phyloP scores from a whole-genome alignment of 2,888 invertebrate species.

The Lithophane socia region DNA sequence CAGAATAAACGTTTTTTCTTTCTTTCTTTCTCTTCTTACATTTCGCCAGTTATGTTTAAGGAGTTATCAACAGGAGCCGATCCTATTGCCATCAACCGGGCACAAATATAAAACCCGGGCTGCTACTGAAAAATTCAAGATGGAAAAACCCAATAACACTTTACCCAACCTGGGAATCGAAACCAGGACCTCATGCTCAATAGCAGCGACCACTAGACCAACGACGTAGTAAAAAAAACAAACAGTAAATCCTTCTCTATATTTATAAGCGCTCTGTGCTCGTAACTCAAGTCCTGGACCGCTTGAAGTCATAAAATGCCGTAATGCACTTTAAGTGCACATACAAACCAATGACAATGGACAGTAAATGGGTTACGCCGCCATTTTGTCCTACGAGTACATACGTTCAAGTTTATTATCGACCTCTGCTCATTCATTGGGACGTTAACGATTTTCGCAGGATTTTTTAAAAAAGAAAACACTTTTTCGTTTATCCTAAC shows the following conservation, averaged over 20 bases:
- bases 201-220: not conserved
- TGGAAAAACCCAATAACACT: not conserved
- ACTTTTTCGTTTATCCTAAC: no score
- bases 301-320: conserved; percentile 52
- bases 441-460: not conserved
- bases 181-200: not conserved
- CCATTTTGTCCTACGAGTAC: conserved; percentile 31
- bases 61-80: not conserved
- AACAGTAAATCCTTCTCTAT: conserved; percentile 15
- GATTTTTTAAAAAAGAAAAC: not conserved
- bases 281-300: conserved; percentile 37
- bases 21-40: no score
- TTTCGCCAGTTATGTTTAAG: not conserved
- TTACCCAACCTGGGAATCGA: not conserved
- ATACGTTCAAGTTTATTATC: conserved; percentile 21
- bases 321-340: conserved; percentile 58
- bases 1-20: no score
- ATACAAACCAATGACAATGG: conserved; percentile 40
- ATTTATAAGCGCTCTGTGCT: conserved; percentile 1
- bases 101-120: not conserved
- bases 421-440: conserved; percentile 1
- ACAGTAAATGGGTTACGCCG: conserved; percentile 42
- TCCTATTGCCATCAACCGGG: not conserved
- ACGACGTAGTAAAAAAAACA: not conserved
- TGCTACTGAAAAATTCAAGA: not conserved